Percentiles rank a stretch among this genome's conserved stretches.
phyloP scores from a whole-genome alignment of 64 coral and sea anemone species.

The Stichodactyla mertensii region DNA sequence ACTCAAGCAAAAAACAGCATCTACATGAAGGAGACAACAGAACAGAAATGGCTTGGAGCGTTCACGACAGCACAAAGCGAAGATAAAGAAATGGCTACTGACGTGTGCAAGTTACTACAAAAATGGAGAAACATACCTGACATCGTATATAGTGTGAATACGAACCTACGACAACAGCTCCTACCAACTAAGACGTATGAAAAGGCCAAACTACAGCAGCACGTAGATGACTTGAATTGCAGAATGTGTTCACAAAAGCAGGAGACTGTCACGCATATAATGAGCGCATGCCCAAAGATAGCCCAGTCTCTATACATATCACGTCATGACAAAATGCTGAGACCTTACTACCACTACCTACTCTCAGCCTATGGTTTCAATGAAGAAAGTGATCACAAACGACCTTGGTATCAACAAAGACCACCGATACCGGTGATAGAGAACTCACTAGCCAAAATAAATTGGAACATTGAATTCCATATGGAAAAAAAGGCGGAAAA shows the following conservation, averaged over 20 bases:
- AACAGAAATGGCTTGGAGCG: slow-evolving; percentile 23
- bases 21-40: neutral
- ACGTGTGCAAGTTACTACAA: neutral
- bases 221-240: neutral
- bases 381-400: neutral
- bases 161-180: slow-evolving; percentile 24
- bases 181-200: neutral
- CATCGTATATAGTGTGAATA: slow-evolving; percentile 29
- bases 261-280: neutral
- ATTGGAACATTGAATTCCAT: neutral
- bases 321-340: slow-evolving; percentile 9
- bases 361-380: neutral
- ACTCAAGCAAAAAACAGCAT: neutral
- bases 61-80: slow-evolving; percentile 8
- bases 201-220: slow-evolving; percentile 5
- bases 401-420: slow-evolving; percentile 6
- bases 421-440: neutral
- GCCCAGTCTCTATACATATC: neutral
- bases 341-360: slow-evolving; percentile 6
- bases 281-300: neutral
- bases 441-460: neutral
- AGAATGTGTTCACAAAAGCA: neutral
- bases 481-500: too few species aligned
- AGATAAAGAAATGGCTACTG: slow-evolving; percentile 16
- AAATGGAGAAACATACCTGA: slow-evolving; percentile 28